Evolutionary conservation across 2,888 invertebrate species (phyloP), one percentile per base, ranked within the genome.

Genomic region (Ophion ventricosus): DNA sequence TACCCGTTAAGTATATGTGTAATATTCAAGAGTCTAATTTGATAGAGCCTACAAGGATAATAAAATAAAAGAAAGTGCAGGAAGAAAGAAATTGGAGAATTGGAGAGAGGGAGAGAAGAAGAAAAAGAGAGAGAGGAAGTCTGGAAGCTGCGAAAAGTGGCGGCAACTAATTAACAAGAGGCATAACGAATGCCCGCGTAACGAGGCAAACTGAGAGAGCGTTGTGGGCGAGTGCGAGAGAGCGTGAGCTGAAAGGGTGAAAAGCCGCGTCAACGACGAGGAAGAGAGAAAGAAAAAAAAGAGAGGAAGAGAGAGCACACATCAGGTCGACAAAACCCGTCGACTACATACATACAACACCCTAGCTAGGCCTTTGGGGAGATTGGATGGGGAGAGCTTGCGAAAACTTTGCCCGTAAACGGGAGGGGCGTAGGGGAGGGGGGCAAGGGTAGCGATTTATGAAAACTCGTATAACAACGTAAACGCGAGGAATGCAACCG

Each of bases 391-490:
- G 63, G 49, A 29, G 49, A 25, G 59, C 66, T 79, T 73, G 69
- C 69, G 81, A 75, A 85, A 89, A 88, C 86, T 90, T 90, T 84
- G 72, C 77, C 85, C 84, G 87, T 88, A 88, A 90, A 86, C 81
- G 86, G 75, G 63, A 63, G 20, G 59, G 59, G 67, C 29, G 29
- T 80, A n/a, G 57, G 87, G 88, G 88, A 89, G 14, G 43, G 11
- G 49, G 66, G 59, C 23, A 67, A 74, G 80, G 49, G 49, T 80
- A 59, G 87, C 89, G 88, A 90, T 90, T 90, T 90, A 90, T 90
- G 88, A 90, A 90, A 90, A 89, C 86, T 87, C 86, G 79, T 81
- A 84, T 90, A 90, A 89, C 89, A 88, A 87, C 86, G 87, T 84
- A 86, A 90, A 88, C 87, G 87, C 82, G 87, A 85, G 85, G 82